Evolutionary conservation across 2,113 vertebrate species (phyloP), one percentile per base, ranked within the genome.

Genomic region (Bombycilla garrulus): DNA sequence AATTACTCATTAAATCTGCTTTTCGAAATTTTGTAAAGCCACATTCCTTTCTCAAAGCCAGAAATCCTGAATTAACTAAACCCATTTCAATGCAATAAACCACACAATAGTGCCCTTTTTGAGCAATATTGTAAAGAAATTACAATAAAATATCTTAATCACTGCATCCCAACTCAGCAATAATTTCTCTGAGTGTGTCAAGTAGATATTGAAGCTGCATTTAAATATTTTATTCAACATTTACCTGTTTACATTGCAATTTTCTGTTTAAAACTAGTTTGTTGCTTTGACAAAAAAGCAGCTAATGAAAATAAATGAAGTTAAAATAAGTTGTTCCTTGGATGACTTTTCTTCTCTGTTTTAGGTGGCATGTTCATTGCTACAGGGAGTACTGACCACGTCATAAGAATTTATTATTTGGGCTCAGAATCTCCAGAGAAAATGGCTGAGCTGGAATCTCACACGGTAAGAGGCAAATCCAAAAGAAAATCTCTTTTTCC

Each of bases 361-460:
- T 36, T 62, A 99, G 99, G 99, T 97, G 99, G 99, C 40, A 99
- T 99, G 99, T 99, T 99, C 97, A 98, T 99, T 97, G 99, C 98
- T 67, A 99, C 99, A 65, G 99, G 99, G 61, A 98, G 99, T 88
- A 99, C 99, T 57, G 99, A 99, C 97, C 99, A 99, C 14, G 98
- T 99, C 93, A 99, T 99, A 96, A 98, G 99, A 93, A 99, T 99
- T 95, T 99, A 99, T 97, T 99, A 99, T 96, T 98, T 99, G 97
- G 99, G 99, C 84, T 98, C 97, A 47, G 99, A 99, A 78, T 97
- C 97, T 19, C 99, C 99, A 2, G 98, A 99, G 97, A 99, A 99
- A 97, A 98, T 99, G 74, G 99, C 99, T 13, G 99, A 99, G 96
- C 98, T 99, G 97, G 99, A 99, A 81, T 98, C 98, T 73, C 99